These are phyloP conservation scores for Polyergus mexicanus DNA, from an alignment of 1,140 invertebrate species.

Conservation along the genomic window DNA sequence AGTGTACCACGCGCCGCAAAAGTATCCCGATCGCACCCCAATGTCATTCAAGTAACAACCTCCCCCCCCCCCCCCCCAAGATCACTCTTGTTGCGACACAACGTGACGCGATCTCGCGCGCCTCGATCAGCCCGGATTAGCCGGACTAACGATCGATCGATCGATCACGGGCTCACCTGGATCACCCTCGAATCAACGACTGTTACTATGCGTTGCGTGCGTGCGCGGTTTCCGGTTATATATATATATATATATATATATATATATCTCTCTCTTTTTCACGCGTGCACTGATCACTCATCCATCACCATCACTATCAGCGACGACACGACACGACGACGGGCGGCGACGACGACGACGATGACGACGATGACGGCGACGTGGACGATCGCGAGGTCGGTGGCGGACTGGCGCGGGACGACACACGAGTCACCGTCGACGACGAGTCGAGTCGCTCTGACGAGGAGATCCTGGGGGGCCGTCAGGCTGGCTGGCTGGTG, in stretches of 20 bases:
- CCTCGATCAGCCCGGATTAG: neutral
- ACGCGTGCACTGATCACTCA: slow-evolving; percentile 45
- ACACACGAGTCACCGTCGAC: slow-evolving; percentile 72
- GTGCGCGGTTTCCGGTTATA: slow-evolving; percentile 1
- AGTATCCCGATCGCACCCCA: neutral
- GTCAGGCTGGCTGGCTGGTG: slow-evolving; percentile 66
- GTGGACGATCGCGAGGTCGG: slow-evolving; percentile 72
- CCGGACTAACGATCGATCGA: neutral
- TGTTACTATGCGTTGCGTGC: slow-evolving; percentile 2
- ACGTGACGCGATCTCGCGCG: slow-evolving; percentile 18
- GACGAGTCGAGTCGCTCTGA: slow-evolving; percentile 74
- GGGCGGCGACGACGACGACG: slow-evolving; percentile 49
- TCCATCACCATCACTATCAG: slow-evolving; percentile 57
- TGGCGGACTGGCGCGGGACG: slow-evolving; percentile 70
- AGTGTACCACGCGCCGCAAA: neutral
- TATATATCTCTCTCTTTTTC: slow-evolving; percentile 1
- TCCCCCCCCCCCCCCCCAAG: too few relatives aligned
- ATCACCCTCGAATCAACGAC: slow-evolving; percentile 38
- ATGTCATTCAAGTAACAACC: slow-evolving; percentile 38
- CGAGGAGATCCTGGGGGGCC: slow-evolving; percentile 74
- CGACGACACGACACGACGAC: slow-evolving; percentile 46
- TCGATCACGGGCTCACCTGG: neutral
- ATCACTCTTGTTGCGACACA: neutral
- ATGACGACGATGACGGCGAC: slow-evolving; percentile 57
- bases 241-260: neutral